Base-by-base conservation (phyloP, 2,888 invertebrate genomes). In the Oxystoma pomonae region DNA sequence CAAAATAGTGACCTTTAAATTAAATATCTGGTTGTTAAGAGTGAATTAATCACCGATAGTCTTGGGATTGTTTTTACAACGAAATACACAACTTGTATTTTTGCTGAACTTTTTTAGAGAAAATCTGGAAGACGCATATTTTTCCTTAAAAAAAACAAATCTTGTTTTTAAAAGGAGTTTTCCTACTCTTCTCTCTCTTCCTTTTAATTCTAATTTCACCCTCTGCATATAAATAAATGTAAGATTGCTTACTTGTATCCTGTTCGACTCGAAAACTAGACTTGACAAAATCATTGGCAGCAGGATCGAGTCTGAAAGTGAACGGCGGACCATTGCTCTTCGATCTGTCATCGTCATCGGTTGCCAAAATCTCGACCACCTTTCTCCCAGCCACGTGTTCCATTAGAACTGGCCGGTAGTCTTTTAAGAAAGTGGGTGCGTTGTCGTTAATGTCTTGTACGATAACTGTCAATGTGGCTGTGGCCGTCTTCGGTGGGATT, bases 291-390 rank as follows among this genome's bases (percentile, higher is more conserved):
- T 96, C 96, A 78, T 94, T 94, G 1, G 95, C 95, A 71, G 94
- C 94, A 51, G 96, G 94, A 76, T 96, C 96, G 82, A 97, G 85
- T 72, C 94, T 84, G 82, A 98, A 92, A 73, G 94, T 91, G 85
- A 97, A 97, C n/a, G 97, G 96, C 53, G 97, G 96, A 0, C 97
- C 97, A 77, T 96, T 96, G 75, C 93, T 94, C 79, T 94, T 96
- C 0, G 93, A 94, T 69, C 95, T 85, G 77, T 96, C 96, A 75
- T 96, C 96, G 76, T 96, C 95, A 75, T 96, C 96, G 1, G 95
- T 96, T 1, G 96, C 96, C 70, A 95, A 83, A 68, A 96, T 92
- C 82, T 96, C 96, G 1, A 95, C 93, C 0, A 96, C 94, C 81
- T 94, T 94, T 71, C 92, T 88, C 1, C 96, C 94, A 9, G 92